A percentile compares a stretch with the other conserved stretches of the same genome.
These are phyloP conservation scores for Spermophilus dauricus DNA, from an alignment of 2,113 vertebrate genomes.

Conservation along the genomic window DNA sequence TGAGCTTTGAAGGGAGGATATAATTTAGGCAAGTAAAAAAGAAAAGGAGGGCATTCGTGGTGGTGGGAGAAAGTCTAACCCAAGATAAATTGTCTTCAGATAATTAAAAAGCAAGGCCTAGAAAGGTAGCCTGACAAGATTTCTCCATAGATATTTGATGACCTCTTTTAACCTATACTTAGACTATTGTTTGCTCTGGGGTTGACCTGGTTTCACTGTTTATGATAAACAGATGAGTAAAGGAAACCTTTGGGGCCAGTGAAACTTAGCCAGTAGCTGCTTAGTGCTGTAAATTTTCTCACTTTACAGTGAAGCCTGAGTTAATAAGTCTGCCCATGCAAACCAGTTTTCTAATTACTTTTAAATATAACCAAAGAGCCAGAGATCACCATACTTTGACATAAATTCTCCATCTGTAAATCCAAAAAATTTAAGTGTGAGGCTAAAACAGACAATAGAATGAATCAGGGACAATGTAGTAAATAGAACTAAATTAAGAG, in stretches of 20 bases:
- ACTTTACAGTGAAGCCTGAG: neutral
- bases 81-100: neutral
- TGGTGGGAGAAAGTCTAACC: neutral
- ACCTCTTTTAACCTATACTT: neutral
- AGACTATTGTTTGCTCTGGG: neutral
- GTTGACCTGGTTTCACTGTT: neutral
- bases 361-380: neutral
- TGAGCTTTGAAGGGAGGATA: neutral
- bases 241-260: neutral
- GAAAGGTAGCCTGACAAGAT: neutral
- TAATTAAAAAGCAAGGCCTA: neutral
- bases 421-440: neutral
- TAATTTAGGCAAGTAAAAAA: neutral
- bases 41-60: neutral
- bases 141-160: neutral
- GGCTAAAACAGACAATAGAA: slow-evolving; percentile 33
- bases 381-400: neutral
- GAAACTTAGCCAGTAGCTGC: neutral
- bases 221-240: slow-evolving; percentile 31
- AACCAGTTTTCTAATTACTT: neutral
- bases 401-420: slow-evolving; percentile 2
- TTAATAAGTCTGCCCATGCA: neutral
- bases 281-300: neutral
- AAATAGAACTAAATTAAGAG: slow-evolving; percentile 20
- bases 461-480: neutral